phyloP scores from a whole-genome alignment of 2,888 invertebrate genomes.

The Tipula vernalis region DNA sequence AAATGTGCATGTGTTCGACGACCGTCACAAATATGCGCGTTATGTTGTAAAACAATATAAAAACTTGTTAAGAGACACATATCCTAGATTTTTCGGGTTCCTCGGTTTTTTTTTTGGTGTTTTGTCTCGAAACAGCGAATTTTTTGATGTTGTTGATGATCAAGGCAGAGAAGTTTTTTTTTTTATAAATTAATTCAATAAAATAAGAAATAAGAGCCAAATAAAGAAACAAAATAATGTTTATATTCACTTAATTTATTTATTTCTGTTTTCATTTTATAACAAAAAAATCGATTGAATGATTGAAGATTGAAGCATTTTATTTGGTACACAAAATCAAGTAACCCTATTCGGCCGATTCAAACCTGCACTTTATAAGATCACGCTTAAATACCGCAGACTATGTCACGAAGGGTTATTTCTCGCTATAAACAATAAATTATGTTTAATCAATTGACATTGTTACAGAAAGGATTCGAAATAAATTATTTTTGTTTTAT shows the following conservation, averaged over 20 bases:
- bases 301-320: neutral
- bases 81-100: neutral
- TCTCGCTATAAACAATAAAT: neutral
- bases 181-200: neutral
- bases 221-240: neutral
- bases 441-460: neutral
- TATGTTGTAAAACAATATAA: neutral
- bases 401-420: neutral
- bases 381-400: neutral
- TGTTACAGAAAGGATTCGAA: neutral
- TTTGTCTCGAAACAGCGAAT: neutral
- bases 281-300: neutral
- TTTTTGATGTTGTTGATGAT: neutral
- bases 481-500: neutral
- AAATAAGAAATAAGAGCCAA: neutral
- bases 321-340: neutral
- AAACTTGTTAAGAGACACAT: neutral
- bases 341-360: neutral
- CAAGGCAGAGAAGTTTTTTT: neutral
- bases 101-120: neutral
- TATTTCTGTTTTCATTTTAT: neutral
- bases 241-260: neutral
- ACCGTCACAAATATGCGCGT: neutral
- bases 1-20: neutral
- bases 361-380: neutral